Base-by-base conservation (phyloP, 2,113 vertebrate genomes). In the Carettochelys insculpta region DNA sequence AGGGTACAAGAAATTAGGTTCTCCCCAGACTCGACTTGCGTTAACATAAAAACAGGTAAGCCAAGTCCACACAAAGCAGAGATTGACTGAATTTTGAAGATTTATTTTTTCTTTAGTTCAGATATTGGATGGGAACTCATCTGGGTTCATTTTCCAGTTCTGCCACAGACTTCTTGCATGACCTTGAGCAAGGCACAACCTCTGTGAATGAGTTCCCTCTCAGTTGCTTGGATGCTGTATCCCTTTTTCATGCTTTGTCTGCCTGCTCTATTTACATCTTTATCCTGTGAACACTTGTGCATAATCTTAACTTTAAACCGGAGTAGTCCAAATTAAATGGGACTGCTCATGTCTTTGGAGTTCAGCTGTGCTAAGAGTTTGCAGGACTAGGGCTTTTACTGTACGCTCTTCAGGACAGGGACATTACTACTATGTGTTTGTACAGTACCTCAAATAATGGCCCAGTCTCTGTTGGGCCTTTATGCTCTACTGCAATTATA, bases 401-500 rank as follows among this genome's bases (percentile, higher is more conserved):
- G 31, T 61, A 61, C 34, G 31, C 58, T 13, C 58, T 61, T 34
- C 58, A 61, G 14, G 58, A 61, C 58, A 61, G 16, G 58, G 14
- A 34, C 58, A 34, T 61, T 61, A 31, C 4, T 16, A 65, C 34
- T 65, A n/a, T n/a, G 34, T 65, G 31, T 61, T 61, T 34, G 58
- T n/a, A 65, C n/a, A 34, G 34, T 65, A 34, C 7, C 34, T n/a
- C 31, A 34, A 7, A 34, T 4, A 65, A 65, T 61, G 31, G 58
- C 16, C 34, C 16, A 65, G 58, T 65, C 58, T 65, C 58, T 65
- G 58, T 17, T 65, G 58, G 58, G 31, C 58, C 8, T 34, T 34
- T 65, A n/a, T 34, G 58, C 34, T 9, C 8, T 65, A 34, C 56
- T 61, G 14, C 93, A 45, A 77, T 93, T 94, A 95, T 79, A 90